Conservation (phyloP, 1,140 invertebrate genomes). For the Araneus ventricosus region DNA sequence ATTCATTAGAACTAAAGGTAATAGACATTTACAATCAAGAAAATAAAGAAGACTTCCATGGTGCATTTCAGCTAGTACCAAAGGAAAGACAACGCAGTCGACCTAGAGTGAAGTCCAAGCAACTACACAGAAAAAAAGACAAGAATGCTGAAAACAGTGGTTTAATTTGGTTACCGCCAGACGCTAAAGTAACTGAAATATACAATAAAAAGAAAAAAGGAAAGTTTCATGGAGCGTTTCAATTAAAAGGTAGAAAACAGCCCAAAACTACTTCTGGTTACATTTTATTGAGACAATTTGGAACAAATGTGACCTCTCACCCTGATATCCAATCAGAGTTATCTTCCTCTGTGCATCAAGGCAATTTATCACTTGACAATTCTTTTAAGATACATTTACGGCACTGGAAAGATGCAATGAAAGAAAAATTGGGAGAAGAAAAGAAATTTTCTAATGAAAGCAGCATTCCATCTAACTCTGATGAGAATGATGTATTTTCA, state of each 20-base stretch:
- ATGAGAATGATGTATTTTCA: no score
- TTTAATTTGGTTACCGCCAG: neutral
- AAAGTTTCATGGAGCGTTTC: no score
- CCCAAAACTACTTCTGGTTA: no score
- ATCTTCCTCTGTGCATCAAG: no score
- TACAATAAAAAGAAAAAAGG: neutral
- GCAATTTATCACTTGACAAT: no score
- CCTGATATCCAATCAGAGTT: no score
- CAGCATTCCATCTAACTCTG: no score
- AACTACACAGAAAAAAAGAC: neutral
- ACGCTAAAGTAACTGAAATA: neutral
- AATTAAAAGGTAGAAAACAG: no score
- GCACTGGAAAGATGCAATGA: neutral
- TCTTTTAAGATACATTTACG: neutral
- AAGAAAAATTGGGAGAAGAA: neutral
- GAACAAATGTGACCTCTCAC: no score
- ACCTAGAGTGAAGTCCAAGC: neutral
- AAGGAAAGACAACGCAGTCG: neutral
- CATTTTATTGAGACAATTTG: no score
- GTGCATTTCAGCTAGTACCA: neutral
- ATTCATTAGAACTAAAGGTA: neutral
- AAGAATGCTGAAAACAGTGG: neutral
- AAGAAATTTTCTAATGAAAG: neutral
- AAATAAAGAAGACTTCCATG: neutral
- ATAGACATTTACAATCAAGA: neutral